Percentiles rank a stretch among this genome's conserved stretches.
Conservation (phyloP, 1,140 invertebrate species). For the Camponotus floridanus region DNA sequence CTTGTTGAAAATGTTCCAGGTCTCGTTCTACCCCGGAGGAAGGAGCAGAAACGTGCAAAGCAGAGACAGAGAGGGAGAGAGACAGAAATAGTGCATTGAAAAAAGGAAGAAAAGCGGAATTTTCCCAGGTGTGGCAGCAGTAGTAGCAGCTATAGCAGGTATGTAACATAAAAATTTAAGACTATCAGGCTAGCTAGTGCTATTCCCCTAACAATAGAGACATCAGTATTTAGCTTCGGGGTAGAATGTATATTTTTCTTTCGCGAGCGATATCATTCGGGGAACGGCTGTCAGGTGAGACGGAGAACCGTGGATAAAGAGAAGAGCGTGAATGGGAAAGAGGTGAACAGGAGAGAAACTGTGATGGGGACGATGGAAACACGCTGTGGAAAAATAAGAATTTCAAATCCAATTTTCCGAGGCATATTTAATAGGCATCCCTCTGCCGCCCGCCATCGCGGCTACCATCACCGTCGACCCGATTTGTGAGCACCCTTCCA, state of each 20-base stretch:
- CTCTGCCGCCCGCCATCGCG: slow-evolving; percentile 43
- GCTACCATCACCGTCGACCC: slow-evolving; percentile 24
- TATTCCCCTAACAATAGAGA: slow-evolving; percentile 76
- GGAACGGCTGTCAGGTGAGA: slow-evolving; percentile 19
- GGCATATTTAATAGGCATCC: slow-evolving; percentile 79
- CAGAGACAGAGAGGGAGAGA: background rate
- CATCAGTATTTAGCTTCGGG: slow-evolving; percentile 76
- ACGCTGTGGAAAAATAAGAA: slow-evolving; percentile 77
- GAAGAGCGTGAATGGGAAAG: background rate
- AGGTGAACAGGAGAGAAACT: background rate
- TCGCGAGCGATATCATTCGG: slow-evolving; percentile 30
- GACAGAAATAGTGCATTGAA: background rate
- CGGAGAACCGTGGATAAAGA: slow-evolving; percentile 33
- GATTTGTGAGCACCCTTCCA: slow-evolving; percentile 25
- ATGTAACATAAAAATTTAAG: slow-evolving; percentile 79
- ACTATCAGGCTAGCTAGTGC: slow-evolving; percentile 74
- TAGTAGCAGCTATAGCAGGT: slow-evolving; percentile 54
- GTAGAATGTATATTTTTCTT: slow-evolving; percentile 62
- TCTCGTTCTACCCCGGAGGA: slow-evolving; percentile 2
- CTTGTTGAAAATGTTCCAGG: slow-evolving; percentile 66
- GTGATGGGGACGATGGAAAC: slow-evolving; percentile 45
- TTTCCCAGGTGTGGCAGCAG: background rate
- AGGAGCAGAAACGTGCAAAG: slow-evolving; percentile 15
- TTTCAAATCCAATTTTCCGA: slow-evolving; percentile 81
- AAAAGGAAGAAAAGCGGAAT: slow-evolving; percentile 15